Conservation (phyloP, 2,113 vertebrate species). For the Heterotilapia buettikoferi region DNA sequence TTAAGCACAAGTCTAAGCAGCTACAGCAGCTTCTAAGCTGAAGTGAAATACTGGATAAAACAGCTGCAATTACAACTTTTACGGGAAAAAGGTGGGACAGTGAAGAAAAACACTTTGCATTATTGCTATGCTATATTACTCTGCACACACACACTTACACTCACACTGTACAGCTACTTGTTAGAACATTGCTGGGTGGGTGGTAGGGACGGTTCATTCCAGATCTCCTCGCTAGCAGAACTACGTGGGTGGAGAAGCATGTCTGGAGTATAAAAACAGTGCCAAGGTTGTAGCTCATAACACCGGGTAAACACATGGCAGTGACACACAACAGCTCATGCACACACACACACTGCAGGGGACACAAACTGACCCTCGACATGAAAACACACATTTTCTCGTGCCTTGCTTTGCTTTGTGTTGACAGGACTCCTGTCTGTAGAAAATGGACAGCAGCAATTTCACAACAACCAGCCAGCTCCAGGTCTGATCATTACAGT, state of each 20-base stretch:
- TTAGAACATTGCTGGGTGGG: conserved; percentile 51
- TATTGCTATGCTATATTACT: conserved; percentile 14
- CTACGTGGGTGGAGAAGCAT: conserved; percentile 58
- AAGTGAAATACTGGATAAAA: background rate
- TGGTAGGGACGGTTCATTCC: conserved; percentile 40
- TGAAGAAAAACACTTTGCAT: background rate
- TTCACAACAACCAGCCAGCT: background rate
- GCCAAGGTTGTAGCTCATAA: conserved; percentile 62
- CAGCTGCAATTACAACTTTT: background rate
- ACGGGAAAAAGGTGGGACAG: background rate
- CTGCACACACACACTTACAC: background rate
- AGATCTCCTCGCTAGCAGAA: conserved; percentile 53
- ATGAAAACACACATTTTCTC: background rate
- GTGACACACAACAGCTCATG: background rate
- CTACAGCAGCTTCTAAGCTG: background rate
- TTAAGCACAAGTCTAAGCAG: background rate
- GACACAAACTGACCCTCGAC: background rate
- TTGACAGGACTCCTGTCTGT: background rate
- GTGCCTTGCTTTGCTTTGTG: background rate
- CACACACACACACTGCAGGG: background rate
- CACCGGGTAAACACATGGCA: conserved; percentile 51
- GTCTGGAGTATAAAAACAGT: conserved; percentile 56
- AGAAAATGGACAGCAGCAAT: conserved; percentile 10
- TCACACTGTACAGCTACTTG: conserved; percentile 23
- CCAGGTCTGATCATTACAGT: conserved; percentile 8